Conservation (phyloP, 53 echinoderm and acorn worm species). For the Antedon mediterranea region DNA sequence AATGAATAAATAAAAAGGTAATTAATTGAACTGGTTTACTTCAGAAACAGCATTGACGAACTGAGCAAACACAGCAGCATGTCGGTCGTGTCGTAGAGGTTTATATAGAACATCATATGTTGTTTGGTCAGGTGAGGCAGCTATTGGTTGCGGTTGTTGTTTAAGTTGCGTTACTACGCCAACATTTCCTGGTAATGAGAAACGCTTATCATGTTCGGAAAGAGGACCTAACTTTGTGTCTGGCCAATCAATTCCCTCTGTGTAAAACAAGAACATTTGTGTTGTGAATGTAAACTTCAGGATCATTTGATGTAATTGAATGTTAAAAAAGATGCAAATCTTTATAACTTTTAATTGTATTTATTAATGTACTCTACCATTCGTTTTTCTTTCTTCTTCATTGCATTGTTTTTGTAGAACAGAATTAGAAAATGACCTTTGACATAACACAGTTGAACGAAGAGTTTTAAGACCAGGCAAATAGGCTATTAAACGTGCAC, state of each 20-base stretch:
- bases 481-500: slow-evolving; percentile 36
- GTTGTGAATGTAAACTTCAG: too few relatives aligned
- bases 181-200: slow-evolving; percentile 83
- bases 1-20: too few relatives aligned
- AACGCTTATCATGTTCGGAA: slow-evolving; percentile 52
- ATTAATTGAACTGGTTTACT: too few relatives aligned
- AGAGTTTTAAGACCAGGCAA: slow-evolving; percentile 30
- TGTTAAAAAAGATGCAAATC: too few relatives aligned
- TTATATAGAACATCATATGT: slow-evolving; percentile 37
- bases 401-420: slow-evolving; percentile 4
- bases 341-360: background rate
- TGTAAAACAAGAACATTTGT: background rate
- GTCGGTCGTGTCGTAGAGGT: slow-evolving; percentile 54
- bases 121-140: slow-evolving; percentile 2
- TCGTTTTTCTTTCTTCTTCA: background rate
- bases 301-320: too few relatives aligned
- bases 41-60: slow-evolving; percentile 56
- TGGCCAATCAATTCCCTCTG: slow-evolving; percentile 32
- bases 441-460: slow-evolving; percentile 7
- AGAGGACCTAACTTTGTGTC: slow-evolving; percentile 54
- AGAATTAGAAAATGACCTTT: slow-evolving; percentile 6
- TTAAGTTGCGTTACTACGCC: slow-evolving; percentile 28
- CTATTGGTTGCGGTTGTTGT: background rate
- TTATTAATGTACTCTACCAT: background rate
- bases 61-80: slow-evolving; percentile 54